phyloP scores from a whole-genome alignment of 2,888 invertebrate genomes.

The Ophioninae sp. region DNA sequence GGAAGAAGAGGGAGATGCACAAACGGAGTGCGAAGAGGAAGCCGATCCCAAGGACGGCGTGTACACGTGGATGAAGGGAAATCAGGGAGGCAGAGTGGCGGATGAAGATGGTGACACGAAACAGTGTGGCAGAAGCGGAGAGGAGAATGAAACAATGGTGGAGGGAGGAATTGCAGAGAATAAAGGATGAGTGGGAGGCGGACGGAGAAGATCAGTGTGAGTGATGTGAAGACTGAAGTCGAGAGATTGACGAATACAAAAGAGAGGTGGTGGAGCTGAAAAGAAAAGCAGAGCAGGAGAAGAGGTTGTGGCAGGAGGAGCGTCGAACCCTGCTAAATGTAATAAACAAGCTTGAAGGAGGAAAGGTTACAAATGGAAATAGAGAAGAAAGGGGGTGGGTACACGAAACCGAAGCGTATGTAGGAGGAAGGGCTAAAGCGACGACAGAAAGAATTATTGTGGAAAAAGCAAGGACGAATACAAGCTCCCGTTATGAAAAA shows the following conservation, averaged over 20 bases:
- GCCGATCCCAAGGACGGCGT: too few relatives aligned
- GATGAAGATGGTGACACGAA: not conserved
- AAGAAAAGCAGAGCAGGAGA: not conserved
- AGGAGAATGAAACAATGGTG: conserved; percentile 12
- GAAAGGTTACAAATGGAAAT: not conserved
- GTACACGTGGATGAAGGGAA: not conserved
- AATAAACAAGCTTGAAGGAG: conserved; percentile 1
- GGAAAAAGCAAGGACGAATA: not conserved
- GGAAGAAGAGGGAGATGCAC: not conserved
- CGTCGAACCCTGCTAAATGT: not conserved
- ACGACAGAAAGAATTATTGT: not conserved
- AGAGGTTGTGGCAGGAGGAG: not conserved
- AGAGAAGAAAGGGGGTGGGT: not conserved
- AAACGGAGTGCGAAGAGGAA: not conserved
- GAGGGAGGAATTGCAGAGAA: not conserved
- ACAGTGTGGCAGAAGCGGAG: not conserved
- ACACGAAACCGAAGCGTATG: too few relatives aligned
- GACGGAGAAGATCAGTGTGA: not conserved
- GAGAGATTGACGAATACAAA: not conserved
- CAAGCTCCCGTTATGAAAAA: not conserved
- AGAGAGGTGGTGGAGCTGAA: not conserved
- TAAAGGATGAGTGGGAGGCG: not conserved
- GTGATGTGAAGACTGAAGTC: not conserved
- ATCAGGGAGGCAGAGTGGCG: not conserved
- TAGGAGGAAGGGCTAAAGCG: not conserved